Evolutionary conservation across 2,797 vertebrate genomes (phyloP).

Genomic region (Arrhamphus sclerolepis): DNA sequence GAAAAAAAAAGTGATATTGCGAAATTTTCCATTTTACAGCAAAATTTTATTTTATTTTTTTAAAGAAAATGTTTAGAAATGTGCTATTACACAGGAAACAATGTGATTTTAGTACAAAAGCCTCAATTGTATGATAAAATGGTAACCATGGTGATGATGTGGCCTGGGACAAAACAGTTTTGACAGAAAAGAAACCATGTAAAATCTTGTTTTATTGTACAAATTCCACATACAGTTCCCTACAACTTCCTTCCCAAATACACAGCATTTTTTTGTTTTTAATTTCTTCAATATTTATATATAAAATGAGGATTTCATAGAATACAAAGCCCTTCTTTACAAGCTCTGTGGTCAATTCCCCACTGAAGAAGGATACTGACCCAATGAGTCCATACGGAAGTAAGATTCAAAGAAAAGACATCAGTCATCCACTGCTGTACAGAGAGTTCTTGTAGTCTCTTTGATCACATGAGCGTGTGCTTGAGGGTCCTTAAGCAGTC

Average conservation of each 20-base stretch:
- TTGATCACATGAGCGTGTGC: slow-evolving; percentile 13
- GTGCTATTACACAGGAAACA: no score
- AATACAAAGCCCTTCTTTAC: slow-evolving; percentile 86
- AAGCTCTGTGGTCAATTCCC: slow-evolving; percentile 41
- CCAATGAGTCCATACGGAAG: slow-evolving; percentile 30
- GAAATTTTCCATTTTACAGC: no score
- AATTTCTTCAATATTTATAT: slow-evolving; percentile 73
- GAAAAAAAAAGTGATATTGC: no score
- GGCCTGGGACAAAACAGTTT: no score
- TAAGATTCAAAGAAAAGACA: slow-evolving; percentile 34
- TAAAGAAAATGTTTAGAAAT: no score
- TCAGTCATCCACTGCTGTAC: slow-evolving; percentile 25
- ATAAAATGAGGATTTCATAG: slow-evolving; percentile 77
- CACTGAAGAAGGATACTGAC: slow-evolving; percentile 35
- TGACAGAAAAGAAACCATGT: neutral
- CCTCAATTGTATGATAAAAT: no score
- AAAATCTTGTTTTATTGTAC: slow-evolving; percentile 80
- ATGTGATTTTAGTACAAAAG: no score
- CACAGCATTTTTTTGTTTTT: slow-evolving; percentile 51
- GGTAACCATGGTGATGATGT: no score
- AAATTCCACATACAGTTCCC: slow-evolving; percentile 78
- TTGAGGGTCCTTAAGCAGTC: slow-evolving; percentile 23
- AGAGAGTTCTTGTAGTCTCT: slow-evolving; percentile 29
- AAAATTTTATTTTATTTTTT: no score
- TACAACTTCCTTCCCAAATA: slow-evolving; percentile 61